These are phyloP conservation scores for Sebastes umbrosus DNA, from an alignment of 2,797 vertebrate species.

Conservation along the genomic window DNA sequence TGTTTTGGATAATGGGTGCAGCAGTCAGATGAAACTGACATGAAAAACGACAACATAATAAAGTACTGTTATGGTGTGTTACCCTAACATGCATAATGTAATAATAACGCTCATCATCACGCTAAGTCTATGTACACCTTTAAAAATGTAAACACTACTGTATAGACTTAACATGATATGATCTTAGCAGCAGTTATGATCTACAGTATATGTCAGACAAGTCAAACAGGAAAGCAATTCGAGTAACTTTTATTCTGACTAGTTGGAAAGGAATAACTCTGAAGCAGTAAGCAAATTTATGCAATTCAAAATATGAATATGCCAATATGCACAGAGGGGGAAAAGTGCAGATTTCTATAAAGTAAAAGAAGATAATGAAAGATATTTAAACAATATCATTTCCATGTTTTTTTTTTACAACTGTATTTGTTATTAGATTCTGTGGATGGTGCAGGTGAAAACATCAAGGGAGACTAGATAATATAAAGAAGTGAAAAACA, in stretches of 20 bases:
- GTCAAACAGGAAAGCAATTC: not conserved
- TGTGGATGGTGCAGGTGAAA: not conserved
- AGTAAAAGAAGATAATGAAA: not conserved
- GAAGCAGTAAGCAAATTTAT: too few species aligned
- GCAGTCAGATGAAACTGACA: not conserved
- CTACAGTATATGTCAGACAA: not conserved
- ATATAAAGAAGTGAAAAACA: not conserved
- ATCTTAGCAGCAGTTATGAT: not conserved
- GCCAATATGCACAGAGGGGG: too few species aligned
- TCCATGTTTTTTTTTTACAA: not conserved
- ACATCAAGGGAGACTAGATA: not conserved
- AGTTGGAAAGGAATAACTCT: not conserved
- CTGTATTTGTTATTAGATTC: not conserved
- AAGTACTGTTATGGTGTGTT: not conserved
- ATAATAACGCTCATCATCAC: not conserved
- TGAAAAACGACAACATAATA: not conserved
- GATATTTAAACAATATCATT: not conserved
- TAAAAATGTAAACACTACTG: not conserved
- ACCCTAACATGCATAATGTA: not conserved
- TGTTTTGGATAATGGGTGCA: not conserved
- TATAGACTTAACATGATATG: rapidly evolving
- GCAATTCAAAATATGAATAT: too few species aligned
- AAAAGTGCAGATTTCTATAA: not conserved
- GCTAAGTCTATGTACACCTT: not conserved
- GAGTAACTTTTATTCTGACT: not conserved